A percentile compares a stretch with the other conserved stretches of the same genome.
phyloP scores from a whole-genome alignment of 2,797 vertebrate genomes.

The Myoxocephalus aenaeus region DNA sequence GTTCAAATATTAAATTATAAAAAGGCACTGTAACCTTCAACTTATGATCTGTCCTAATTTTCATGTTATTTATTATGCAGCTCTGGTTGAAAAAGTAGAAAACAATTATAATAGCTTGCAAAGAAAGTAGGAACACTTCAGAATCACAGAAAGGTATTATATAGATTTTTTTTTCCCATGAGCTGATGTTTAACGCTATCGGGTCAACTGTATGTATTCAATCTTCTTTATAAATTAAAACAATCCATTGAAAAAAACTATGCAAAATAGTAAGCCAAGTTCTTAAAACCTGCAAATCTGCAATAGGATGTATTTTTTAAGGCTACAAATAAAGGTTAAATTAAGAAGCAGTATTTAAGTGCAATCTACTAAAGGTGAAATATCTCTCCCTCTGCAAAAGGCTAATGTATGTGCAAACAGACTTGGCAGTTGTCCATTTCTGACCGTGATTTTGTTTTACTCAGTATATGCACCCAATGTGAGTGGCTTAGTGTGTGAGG shows the following conservation, averaged over 20 bases:
- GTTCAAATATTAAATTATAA: neutral
- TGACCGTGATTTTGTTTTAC: conserved; percentile 3
- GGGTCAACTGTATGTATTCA: neutral
- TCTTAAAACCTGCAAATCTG: neutral
- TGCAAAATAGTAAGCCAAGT: neutral
- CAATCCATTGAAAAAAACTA: neutral
- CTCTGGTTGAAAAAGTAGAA: neutral
- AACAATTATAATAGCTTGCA: neutral
- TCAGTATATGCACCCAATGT: conserved; percentile 15
- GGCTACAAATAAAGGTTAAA: neutral
- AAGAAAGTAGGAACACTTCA: neutral
- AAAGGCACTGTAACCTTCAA: neutral
- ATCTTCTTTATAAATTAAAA: neutral
- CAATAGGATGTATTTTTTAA: no score
- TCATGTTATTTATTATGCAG: neutral
- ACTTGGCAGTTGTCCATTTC: neutral
- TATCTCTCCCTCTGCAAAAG: no score
- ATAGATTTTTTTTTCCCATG: neutral
- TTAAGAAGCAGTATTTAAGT: neutral
- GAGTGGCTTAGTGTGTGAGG: conserved; percentile 27
- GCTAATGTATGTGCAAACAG: neutral
- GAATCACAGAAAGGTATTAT: neutral
- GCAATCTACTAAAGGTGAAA: neutral
- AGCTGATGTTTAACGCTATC: neutral
- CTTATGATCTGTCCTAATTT: neutral